Evolutionary conservation across 2,888 invertebrate genomes (phyloP).

Genomic region (Calameuta idolon): DNA sequence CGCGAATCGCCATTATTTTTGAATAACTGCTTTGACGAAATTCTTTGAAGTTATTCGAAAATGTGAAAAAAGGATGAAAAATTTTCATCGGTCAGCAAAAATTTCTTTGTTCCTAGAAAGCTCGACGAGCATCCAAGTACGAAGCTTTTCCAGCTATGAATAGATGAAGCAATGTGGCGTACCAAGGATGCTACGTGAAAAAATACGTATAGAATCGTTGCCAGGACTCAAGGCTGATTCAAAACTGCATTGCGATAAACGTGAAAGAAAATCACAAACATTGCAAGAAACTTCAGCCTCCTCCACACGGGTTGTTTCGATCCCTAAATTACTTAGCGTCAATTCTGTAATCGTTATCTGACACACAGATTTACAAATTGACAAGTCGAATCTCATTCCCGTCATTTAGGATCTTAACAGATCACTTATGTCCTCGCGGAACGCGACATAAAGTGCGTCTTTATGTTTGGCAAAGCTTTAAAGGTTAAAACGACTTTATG

Average conservation of each 20-base stretch:
- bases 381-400: neutral
- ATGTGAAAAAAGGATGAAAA: neutral
- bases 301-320: neutral
- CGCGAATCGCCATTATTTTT: neutral
- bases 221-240: constrained; percentile 37
- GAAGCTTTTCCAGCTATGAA: constrained; percentile 28
- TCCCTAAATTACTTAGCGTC: neutral
- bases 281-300: neutral
- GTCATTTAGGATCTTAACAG: neutral
- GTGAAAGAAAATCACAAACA: constrained; percentile 37
- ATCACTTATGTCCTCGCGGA: neutral
- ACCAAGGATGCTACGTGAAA: constrained; percentile 25
- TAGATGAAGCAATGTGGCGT: constrained; percentile 22
- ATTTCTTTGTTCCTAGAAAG: neutral
- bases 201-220: constrained; percentile 35
- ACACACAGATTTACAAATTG: neutral
- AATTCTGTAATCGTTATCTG: neutral
- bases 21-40: neutral
- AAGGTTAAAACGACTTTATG: neutral
- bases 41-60: neutral
- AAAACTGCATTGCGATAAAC: constrained; percentile 33
- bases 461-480: neutral
- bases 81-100: neutral
- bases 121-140: constrained; percentile 17
- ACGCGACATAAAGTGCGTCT: neutral